phyloP scores from a whole-genome alignment of 2,113 vertebrate species.

The Cochlearius cochlearius region DNA sequence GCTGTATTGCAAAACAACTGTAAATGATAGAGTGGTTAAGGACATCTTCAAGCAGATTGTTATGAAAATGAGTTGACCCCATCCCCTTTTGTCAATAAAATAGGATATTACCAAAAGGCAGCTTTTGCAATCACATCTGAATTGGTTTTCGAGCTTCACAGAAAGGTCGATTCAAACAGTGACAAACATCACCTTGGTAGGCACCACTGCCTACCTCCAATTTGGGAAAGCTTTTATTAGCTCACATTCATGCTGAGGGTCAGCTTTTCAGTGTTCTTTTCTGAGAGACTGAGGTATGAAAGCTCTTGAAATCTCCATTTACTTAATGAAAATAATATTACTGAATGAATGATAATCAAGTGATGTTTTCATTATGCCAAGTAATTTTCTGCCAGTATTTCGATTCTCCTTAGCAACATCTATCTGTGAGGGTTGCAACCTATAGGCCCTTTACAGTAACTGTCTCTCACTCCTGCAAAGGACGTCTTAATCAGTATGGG shows the following conservation, averaged over 20 bases:
- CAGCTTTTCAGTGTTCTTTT: slow-evolving; percentile 31
- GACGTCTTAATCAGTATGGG: not conserved
- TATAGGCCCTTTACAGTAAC: not conserved
- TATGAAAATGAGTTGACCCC: slow-evolving; percentile 60
- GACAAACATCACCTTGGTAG: slow-evolving; percentile 47
- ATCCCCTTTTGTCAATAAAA: slow-evolving; percentile 57
- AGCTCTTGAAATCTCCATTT: slow-evolving; percentile 57
- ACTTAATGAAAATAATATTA: slow-evolving; percentile 69
- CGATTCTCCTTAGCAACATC: slow-evolving; percentile 11
- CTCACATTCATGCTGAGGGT: slow-evolving; percentile 34
- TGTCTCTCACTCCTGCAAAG: not conserved
- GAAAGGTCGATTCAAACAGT: slow-evolving; percentile 50
- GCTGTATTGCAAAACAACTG: not conserved
- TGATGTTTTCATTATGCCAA: slow-evolving; percentile 55
- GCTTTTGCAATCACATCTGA: slow-evolving; percentile 44
- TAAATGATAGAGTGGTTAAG: slow-evolving; percentile 30
- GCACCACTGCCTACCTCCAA: slow-evolving; percentile 27
- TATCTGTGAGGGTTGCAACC: not conserved
- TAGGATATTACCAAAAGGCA: slow-evolving; percentile 51
- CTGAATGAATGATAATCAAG: slow-evolving; percentile 60
- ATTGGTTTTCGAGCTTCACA: slow-evolving; percentile 56
- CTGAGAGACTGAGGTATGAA: slow-evolving; percentile 41
- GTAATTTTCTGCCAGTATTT: slow-evolving; percentile 46
- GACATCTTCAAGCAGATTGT: slow-evolving; percentile 40
- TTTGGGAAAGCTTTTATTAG: slow-evolving; percentile 63